Evolutionary conservation across 2,888 invertebrate genomes (phyloP).

Genomic region (Heliconius aoede): DNA sequence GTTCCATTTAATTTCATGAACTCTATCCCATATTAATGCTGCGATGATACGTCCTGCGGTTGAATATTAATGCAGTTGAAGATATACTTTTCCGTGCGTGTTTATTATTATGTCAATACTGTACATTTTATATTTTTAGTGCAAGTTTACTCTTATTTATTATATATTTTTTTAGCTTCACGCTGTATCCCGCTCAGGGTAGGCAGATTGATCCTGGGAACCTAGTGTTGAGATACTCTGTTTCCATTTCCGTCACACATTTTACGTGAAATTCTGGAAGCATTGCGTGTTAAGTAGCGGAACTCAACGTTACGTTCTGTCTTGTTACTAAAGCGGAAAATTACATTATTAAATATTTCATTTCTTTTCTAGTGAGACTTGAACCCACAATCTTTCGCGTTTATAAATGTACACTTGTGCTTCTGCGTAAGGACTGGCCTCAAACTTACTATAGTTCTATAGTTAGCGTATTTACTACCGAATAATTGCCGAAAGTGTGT

Average conservation of each 20-base stretch:
- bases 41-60: conserved; percentile 34
- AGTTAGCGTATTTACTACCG: too few relatives aligned
- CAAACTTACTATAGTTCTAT: too few relatives aligned
- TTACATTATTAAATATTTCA: not conserved
- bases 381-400: not conserved
- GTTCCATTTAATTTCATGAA: conserved; percentile 37
- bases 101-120: not conserved
- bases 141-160: not conserved
- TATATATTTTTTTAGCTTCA: too few relatives aligned
- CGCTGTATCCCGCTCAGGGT: not conserved
- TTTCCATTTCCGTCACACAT: not conserved
- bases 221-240: too few relatives aligned
- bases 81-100: conserved; percentile 4
- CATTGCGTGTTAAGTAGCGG: not conserved
- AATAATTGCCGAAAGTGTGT: too few relatives aligned
- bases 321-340: not conserved
- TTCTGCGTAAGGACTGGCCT: not conserved
- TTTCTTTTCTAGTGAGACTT: not conserved
- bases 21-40: conserved; percentile 35
- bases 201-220: not conserved
- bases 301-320: not conserved
- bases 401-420: not conserved
- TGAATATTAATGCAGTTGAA: conserved; percentile 28
- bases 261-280: not conserved
- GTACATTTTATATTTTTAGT: not conserved